Percentiles rank a stretch among this genome's conserved stretches.
Conservation (phyloP, 2,888 invertebrate genomes). For the Automeris io region DNA sequence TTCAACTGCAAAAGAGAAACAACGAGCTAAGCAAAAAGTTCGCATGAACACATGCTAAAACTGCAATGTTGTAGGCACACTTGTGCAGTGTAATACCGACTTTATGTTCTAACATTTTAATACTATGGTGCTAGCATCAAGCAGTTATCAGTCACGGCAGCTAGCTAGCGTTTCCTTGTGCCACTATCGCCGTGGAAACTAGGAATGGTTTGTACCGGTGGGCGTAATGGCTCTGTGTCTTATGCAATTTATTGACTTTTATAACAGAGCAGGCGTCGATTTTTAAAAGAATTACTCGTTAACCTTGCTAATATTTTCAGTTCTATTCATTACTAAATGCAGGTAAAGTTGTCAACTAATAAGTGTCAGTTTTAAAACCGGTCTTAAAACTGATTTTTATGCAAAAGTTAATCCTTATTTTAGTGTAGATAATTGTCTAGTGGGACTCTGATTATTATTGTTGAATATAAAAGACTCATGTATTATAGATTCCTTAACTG, state of each 20-base stretch:
- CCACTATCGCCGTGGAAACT: constrained; percentile 10
- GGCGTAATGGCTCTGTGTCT: not conserved
- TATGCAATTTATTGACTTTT: not conserved
- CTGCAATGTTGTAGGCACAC: not conserved
- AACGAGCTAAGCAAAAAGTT: not conserved
- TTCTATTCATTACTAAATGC: too few species aligned
- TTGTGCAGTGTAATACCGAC: not conserved
- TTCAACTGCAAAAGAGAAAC: not conserved
- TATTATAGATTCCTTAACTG: too few species aligned
- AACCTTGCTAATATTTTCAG: too few species aligned
- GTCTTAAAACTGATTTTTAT: too few species aligned
- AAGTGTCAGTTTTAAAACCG: too few species aligned
- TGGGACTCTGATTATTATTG: too few species aligned
- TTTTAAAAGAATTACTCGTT: too few species aligned
- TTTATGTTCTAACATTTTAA: not conserved
- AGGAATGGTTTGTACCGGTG: constrained; percentile 1
- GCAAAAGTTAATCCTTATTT: too few species aligned
- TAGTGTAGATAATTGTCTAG: too few species aligned
- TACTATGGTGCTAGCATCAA: not conserved
- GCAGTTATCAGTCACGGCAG: constrained; percentile 4
- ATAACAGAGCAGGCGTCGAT: not conserved
- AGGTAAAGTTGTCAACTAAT: too few species aligned
- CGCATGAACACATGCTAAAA: not conserved
- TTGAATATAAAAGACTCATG: too few species aligned
- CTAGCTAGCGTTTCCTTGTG: constrained; percentile 8